phyloP scores from a whole-genome alignment of 2,113 vertebrate genomes.

The Diadophis punctatus region DNA sequence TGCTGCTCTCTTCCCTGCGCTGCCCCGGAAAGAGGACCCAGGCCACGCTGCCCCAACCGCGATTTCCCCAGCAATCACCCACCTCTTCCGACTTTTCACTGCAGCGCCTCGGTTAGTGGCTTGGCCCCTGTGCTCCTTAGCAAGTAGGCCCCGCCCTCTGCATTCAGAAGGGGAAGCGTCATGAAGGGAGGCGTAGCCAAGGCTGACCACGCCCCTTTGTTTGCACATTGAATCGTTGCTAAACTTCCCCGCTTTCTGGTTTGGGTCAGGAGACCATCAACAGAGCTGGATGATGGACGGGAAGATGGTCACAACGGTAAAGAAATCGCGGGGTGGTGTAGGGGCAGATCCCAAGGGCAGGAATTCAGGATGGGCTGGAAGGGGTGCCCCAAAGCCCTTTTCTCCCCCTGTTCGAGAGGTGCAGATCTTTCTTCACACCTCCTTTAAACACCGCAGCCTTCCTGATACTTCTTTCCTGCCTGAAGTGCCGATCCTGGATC shows the following conservation, averaged over 20 bases:
- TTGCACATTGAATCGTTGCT: neutral
- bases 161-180: neutral
- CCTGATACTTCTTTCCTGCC: neutral
- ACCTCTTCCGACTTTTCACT: neutral
- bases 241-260: neutral
- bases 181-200: neutral
- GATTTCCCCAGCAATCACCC: neutral
- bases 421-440: neutral
- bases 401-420: neutral
- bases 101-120: fast-evolving
- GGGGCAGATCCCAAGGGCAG: neutral
- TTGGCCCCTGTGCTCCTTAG: neutral
- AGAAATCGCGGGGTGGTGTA: neutral
- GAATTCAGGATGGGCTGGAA: neutral
- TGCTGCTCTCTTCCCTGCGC: neutral
- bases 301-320: neutral
- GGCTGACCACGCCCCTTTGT: neutral
- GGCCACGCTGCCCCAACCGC: too few relatives aligned
- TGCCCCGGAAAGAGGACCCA: neutral
- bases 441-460: neutral
- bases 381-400: neutral
- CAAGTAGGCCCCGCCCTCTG: neutral
- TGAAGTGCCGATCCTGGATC: neutral
- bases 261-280: neutral
- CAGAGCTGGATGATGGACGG: neutral